Conservation (phyloP, 2,888 invertebrate genomes). For the Eristalinus sepulchralis region DNA sequence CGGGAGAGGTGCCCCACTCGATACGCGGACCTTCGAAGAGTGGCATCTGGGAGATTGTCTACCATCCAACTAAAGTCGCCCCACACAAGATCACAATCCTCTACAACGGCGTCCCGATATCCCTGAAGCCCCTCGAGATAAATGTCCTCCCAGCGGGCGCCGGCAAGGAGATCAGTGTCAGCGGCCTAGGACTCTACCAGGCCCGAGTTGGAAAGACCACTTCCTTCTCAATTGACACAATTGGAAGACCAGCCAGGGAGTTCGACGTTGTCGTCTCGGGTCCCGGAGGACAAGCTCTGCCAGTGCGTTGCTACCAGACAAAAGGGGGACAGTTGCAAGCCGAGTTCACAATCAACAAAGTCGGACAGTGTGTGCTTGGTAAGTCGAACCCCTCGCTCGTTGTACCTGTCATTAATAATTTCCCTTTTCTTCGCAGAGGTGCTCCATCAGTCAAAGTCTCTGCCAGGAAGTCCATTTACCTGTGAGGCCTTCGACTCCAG, state of each 20-base stretch:
- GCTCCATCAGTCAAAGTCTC: constrained; percentile 92
- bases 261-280: constrained; percentile 95
- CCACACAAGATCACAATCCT: constrained; percentile 92
- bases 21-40: constrained; percentile 87
- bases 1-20: constrained; percentile 90
- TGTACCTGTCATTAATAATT: neutral
- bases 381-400: constrained; percentile 65
- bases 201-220: constrained; percentile 91
- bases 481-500: constrained; percentile 95
- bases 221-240: constrained; percentile 93
- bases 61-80: constrained; percentile 93
- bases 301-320: constrained; percentile 96
- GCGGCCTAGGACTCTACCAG: constrained; percentile 92
- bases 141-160: constrained; percentile 85
- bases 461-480: constrained; percentile 95
- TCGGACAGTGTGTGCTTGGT: constrained; percentile 87
- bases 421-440: constrained; percentile 85
- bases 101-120: constrained; percentile 91
- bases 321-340: constrained; percentile 97
- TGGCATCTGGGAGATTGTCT: constrained; percentile 91
- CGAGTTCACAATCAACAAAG: constrained; percentile 92
- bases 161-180: constrained; percentile 87
- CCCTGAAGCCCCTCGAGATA: constrained; percentile 82
- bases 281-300: constrained; percentile 89
- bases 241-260: constrained; percentile 91